Evolutionary conservation across 1,140 invertebrate genomes (phyloP), one percentile per base, ranked within the genome.

Genomic region (Batillaria attramentaria): DNA sequence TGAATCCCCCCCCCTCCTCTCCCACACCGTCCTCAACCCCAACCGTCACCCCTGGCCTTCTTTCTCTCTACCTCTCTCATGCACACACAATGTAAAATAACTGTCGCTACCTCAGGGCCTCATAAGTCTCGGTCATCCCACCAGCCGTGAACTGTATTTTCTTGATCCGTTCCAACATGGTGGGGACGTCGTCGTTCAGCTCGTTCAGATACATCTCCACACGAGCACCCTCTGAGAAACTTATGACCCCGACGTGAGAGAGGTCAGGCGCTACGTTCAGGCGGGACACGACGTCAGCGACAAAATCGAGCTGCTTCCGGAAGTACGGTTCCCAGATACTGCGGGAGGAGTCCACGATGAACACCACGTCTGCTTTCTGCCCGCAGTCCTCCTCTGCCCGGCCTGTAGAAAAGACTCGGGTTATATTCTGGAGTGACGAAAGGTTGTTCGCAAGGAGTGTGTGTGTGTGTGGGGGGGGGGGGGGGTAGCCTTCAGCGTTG

Each of bases 291-390:
- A 87, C 57, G 66, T 84, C 46, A 54, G 46, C 16, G 1, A 87
- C 81, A 73, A 89, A 88, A 24, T 80, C 42, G 16, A 87, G 57
- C 75, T 87, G 83, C 20, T 70, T 73, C 6, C 78, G 57, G 69
- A 88, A 89, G 72, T 89, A 82, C 0, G 78, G 79, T n/a, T 20
- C 43, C 79, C 83, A 86, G 50, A 89, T 86, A 74, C 86, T 88
- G 37, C 83, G 82, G 0, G 88, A 88, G 0, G 84, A 80, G 72
- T 89, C 88, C 31, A 89, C 81, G 33, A 86, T 73, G 74, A 87
- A 86, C 33, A 86, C 83, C 37, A 87, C 81, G 62, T 87, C 86
- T 3, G 81, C 79, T 5, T 79, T 68, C 54, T 78, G 69, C 2
- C 65, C 72, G 43, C 82, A 83, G 42, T 18, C 8, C 18, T 81